Evolutionary conservation across 2,888 invertebrate genomes (phyloP), one percentile per base, ranked within the genome.

Genomic region (Stomorhina lunata): DNA sequence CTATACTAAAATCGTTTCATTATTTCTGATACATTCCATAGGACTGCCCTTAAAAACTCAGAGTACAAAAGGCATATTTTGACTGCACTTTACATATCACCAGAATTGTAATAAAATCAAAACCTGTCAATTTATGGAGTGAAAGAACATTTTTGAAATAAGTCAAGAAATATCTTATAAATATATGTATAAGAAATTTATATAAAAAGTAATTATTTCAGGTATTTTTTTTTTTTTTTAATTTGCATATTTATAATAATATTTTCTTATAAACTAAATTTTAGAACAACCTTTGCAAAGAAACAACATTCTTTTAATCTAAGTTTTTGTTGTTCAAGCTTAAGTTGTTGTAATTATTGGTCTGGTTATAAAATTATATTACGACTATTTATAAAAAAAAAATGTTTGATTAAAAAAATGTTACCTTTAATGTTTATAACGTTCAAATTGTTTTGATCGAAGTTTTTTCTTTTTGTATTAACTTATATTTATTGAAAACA

Each of bases 221-320:
- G 22, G 20, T 34, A n/a, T 37, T 1, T 45, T 63, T 45, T 10
- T 20, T 25, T 65, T 66, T 45, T 22, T 15, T 29, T n/a, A n/a
- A n/a, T n/a, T n/a, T n/a, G n/a, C n/a, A n/a, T n/a, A n/a, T n/a
- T 65, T 34, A 20, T 17, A 45, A 40, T 29, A 29, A 43, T 17
- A 34, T 72, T 57, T 3, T n/a, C n/a, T n/a, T n/a, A n/a, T n/a
- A 69, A 59, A 27, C 53, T 69, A 68, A 45, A 61, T 63, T 20
- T 45, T n/a, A n/a, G 63, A 78, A 78, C 78, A 78, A 78, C 78
- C 78, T 78, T 78, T 71, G 45, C 32, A 43, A 50, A 66, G 29
- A 80, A 80, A 73, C 72, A 59, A 80, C 79, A 80, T 80, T 80
- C 79, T 66, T 73, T 73, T 27, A 7, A 22, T 57, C 55, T 25